Percentiles rank a stretch among this genome's conserved stretches.
Conservation (phyloP, 92 coral and sea anemone species). For the Palythoa grandiflora region DNA sequence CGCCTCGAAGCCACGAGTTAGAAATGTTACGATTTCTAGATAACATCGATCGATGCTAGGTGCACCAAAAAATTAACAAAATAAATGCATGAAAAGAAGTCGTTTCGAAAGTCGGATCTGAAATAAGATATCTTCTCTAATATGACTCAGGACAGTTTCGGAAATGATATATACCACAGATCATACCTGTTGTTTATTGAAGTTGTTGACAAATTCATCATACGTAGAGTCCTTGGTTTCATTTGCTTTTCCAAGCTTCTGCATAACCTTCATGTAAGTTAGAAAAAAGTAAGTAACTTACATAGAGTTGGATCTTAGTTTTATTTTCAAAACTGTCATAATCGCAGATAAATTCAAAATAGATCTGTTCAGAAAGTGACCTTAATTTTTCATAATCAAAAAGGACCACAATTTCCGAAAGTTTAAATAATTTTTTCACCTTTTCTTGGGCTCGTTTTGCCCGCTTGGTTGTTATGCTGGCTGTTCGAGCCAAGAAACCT, state of each 20-base stretch:
- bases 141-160: slow-evolving; percentile 4
- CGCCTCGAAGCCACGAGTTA: neutral
- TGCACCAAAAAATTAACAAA: neutral
- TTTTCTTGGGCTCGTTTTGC: slow-evolving; percentile 98
- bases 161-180: neutral
- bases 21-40: neutral
- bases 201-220: slow-evolving; percentile 95
- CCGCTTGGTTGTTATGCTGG: slow-evolving; percentile 93
- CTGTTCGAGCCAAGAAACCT: slow-evolving; percentile 94
- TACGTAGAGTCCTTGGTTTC: slow-evolving; percentile 97
- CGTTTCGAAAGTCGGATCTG: slow-evolving; percentile 2
- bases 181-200: slow-evolving; percentile 98
- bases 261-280: slow-evolving; percentile 75
- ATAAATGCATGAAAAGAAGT: neutral
- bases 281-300: neutral
- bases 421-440: slow-evolving; percentile 51
- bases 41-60: neutral
- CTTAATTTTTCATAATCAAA: neutral
- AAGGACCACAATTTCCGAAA: neutral
- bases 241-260: slow-evolving; percentile 97
- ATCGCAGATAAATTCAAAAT: too few species aligned
- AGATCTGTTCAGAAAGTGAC: neutral
- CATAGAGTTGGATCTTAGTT: slow-evolving; percentile 5
- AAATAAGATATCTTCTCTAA: neutral
- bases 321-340: neutral